Base-by-base conservation (phyloP, 92 coral and sea anemone genomes). In the Epizoanthus stellaris region DNA sequence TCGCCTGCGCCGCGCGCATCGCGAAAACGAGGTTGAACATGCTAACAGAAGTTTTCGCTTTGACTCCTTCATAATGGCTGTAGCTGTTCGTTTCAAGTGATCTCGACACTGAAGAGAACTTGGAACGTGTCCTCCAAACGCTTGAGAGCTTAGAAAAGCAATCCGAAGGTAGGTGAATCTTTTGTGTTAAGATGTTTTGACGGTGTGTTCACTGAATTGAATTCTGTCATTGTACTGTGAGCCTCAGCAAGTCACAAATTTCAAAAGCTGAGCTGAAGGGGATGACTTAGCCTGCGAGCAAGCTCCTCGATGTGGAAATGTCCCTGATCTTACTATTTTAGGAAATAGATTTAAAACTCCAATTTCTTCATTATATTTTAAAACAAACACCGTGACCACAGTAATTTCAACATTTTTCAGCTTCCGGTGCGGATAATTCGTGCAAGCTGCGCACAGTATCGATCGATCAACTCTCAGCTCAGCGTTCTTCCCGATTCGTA, bases 141-240 rank as follows among this genome's bases (percentile, higher is more conserved):
- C 89, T 94, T 49, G 92, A 88, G 72, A 66, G 91, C 89, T 62
- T 94, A 72, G 94, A 94, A 88, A 90, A 90, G 85, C 88, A 85
- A 17, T 90, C 92, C 39, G 81, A 73, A 57, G 92, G 98, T 94
- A 88, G 86, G 98, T 63, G 36, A 87, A 68, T 6, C 6, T 6
- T 11, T 13, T 64, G 39, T 63, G 20, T 21, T 12, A 38, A 21
- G 34, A 58, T 1, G 16, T 40, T 59, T 59, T 59, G n/a, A 76
- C 69, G 63, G n/a, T 45, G 70, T 39, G 57, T 20, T 19, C 83
- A 42, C 65, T 63, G 83, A 43, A 42, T 45, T 4, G 72, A 79
- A 64, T 14, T 19, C 47, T 5, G 66, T 39, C 83, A 42, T 42
- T 62, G 59, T 79, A 42, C 13, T 62, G 14, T 60, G 9, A 64